Conservation (phyloP, 2,888 invertebrate species). For the Choristoneura rosaceana region DNA sequence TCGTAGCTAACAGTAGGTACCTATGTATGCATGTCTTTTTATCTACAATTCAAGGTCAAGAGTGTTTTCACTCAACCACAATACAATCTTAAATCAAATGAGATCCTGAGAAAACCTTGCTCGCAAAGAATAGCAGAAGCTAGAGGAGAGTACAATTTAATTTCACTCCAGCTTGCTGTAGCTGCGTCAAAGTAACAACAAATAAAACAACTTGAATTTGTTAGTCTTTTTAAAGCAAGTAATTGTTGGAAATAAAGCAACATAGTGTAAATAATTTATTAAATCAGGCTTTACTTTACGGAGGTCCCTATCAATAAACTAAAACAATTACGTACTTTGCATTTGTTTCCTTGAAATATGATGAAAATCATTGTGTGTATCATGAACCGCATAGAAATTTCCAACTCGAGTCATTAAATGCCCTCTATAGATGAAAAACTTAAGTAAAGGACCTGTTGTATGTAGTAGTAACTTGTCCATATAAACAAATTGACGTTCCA, state of each 20-base stretch:
- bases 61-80: constrained; percentile 27
- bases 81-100: constrained; percentile 41
- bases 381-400: no score
- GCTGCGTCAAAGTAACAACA: constrained; percentile 34
- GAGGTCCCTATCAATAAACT: no score
- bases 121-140: constrained; percentile 35
- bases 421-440: no score
- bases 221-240: constrained; percentile 13
- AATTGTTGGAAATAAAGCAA: constrained; percentile 2
- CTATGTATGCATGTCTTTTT: not conserved
- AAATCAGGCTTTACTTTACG: no score
- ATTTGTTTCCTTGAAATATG: no score
- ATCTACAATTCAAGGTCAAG: constrained; percentile 24
- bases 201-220: constrained; percentile 31
- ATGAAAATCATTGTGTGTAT: no score
- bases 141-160: constrained; percentile 35
- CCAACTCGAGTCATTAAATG: no score
- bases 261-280: not conserved
- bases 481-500: no score
- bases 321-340: no score
- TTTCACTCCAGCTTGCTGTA: constrained; percentile 32
- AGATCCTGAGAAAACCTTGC: constrained; percentile 30
- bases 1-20: not conserved
- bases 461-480: no score
- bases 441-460: no score